phyloP scores from a whole-genome alignment of 2,888 invertebrate species.

The Danaus chrysippus region DNA sequence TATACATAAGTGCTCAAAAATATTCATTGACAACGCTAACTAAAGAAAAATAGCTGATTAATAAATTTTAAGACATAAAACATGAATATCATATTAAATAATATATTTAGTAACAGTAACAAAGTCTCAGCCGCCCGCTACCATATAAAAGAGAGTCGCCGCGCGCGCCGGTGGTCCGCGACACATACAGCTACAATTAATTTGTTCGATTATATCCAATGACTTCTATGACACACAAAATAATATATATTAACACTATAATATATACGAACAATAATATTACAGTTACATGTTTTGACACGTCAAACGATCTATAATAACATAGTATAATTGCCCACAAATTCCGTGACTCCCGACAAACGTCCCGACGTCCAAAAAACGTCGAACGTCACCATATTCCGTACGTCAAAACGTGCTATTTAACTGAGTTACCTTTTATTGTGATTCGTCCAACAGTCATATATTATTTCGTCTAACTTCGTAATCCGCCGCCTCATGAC shows the following conservation, averaged over 20 bases:
- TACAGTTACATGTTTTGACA: background rate
- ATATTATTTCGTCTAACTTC: constrained; percentile 30
- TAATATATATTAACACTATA: background rate
- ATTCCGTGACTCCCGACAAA: constrained; percentile 43
- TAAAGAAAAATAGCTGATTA: background rate
- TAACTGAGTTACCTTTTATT: constrained; percentile 37
- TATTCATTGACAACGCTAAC: too few relatives aligned
- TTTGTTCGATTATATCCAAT: constrained; percentile 32
- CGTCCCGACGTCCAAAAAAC: constrained; percentile 34
- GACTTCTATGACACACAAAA: background rate
- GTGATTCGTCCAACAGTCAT: constrained; percentile 34
- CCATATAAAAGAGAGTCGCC: constrained; percentile 66
- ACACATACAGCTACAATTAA: constrained; percentile 40
- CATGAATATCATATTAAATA: background rate
- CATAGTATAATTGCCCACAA: constrained; percentile 35
- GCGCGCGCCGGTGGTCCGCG: constrained; percentile 58
- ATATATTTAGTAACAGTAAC: constrained; percentile 38
- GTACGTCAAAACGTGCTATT: constrained; percentile 40
- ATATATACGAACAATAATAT: background rate
- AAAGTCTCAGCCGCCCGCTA: constrained; percentile 48
- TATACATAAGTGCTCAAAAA: too few relatives aligned
- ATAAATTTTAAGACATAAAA: background rate
- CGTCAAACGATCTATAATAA: constrained; percentile 10
- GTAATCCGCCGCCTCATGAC: constrained; percentile 30
- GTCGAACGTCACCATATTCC: constrained; percentile 33